Evolutionary conservation across 2,888 invertebrate species (phyloP).

Genomic region (Drymonia ruficornis): DNA sequence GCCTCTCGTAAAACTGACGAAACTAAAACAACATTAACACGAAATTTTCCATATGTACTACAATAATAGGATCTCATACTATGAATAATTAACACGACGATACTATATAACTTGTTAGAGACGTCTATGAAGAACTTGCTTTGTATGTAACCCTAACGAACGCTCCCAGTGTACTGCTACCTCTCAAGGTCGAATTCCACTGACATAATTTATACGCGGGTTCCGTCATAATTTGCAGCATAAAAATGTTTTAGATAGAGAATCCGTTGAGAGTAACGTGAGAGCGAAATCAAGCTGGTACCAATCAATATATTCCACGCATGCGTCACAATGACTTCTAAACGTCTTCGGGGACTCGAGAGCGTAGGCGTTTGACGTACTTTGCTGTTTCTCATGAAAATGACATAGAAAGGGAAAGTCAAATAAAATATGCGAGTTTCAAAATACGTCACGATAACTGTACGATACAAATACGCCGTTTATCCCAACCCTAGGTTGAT

Average conservation of each 20-base stretch:
- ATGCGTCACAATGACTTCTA: slow-evolving; percentile 68
- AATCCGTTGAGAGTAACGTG: slow-evolving; percentile 41
- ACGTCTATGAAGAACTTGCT: slow-evolving; percentile 19
- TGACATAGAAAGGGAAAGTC: slow-evolving; percentile 19
- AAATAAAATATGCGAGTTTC: slow-evolving; percentile 6
- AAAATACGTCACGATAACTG: slow-evolving; percentile 9
- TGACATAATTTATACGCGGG: neutral
- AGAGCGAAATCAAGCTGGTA: slow-evolving; percentile 61
- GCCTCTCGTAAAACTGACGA: slow-evolving; percentile 29
- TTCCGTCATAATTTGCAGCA: neutral
- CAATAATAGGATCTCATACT: slow-evolving; percentile 17
- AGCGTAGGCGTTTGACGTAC: slow-evolving; percentile 55
- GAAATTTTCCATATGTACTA: slow-evolving; percentile 24
- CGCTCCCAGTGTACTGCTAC: slow-evolving; percentile 16
- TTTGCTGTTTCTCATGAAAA: slow-evolving; percentile 17
- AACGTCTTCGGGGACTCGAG: slow-evolving; percentile 43
- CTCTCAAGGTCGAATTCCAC: slow-evolving; percentile 24
- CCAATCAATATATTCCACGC: slow-evolving; percentile 79
- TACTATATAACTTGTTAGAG: slow-evolving; percentile 14
- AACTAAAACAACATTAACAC: slow-evolving; percentile 15
- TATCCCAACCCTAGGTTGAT: slow-evolving; percentile 16
- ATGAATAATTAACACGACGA: slow-evolving; percentile 24
- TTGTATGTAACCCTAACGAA: slow-evolving; percentile 20
- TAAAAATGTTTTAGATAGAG: slow-evolving; percentile 17
- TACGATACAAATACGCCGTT: slow-evolving; percentile 2